Base-by-base conservation (phyloP, 2,113 vertebrate genomes). In the Channa maculata region DNA sequence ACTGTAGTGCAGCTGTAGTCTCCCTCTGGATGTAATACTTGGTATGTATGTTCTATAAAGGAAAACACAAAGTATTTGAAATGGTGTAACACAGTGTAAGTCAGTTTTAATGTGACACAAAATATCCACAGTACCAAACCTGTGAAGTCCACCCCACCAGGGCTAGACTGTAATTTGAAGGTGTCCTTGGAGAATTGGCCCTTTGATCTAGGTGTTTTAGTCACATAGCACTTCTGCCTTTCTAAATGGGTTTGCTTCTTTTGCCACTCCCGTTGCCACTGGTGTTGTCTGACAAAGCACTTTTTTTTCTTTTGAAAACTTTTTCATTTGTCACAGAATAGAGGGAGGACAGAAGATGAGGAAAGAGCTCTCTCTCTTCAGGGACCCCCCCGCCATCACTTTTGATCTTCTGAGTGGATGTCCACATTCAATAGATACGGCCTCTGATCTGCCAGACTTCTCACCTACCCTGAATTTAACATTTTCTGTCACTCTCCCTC, bases 371-470 rank as follows among this genome's bases (percentile, higher is more conserved):
- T 58, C 37, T 69, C 11, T 65, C 45, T 65, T 67, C 49, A 36
- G 60, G 55, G 33, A 79, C 52, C 34, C 43, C 34, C 43, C 3
- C 13, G 46, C 53, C 60, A 65, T 79, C 46, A 71, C 71, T 55
- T 88, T 79, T 80, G 74, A 89, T 90, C 83, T 84, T 70, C 46
- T 41, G 37, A 65, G 24, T 24, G 24, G 50, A 79, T 50, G 14
- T 82, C 66, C 83, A 73, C 74, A 62, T 71, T 69, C 60, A 81
- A 65, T 60, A 52, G 48, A 73, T 8, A 65, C 12, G 65, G 15
- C 36, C 73, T 82, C 58, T 82, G 73, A 81, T 86, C 63, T 81
- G 82, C 75, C 80, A 79, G 63, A 34, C 38, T 50, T 78, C 74
- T 54, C 75, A 65, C 65, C 72, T 70, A 64, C 71, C 75, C 75